A percentile compares a stretch with the other conserved stretches of the same genome.
phyloP scores from a whole-genome alignment of 92 coral and sea anemone genomes.

The Paramuricea clavata region DNA sequence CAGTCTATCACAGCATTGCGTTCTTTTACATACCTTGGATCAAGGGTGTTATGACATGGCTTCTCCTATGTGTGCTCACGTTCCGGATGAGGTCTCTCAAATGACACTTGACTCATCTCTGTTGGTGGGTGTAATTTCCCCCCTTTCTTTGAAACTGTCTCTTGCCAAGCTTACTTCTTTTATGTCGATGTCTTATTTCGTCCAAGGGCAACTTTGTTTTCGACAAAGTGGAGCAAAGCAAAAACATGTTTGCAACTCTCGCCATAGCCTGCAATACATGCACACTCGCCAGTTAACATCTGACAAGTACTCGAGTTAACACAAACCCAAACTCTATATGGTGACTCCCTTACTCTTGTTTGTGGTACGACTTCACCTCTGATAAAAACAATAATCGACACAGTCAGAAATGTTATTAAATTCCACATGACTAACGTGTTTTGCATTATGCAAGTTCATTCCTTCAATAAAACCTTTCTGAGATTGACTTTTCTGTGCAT shows the following conservation, averaged over 20 bases:
- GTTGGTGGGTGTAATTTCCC: slow-evolving; percentile 42
- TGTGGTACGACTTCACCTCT: slow-evolving; percentile 44
- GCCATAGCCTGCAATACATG: slow-evolving; percentile 48
- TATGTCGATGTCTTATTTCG: slow-evolving; percentile 46
- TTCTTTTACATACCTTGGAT: slow-evolving; percentile 43
- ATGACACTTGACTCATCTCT: slow-evolving; percentile 23
- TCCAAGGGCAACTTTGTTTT: slow-evolving; percentile 39
- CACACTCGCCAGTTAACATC: slow-evolving; percentile 49
- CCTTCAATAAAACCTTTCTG: slow-evolving; percentile 40
- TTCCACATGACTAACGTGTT: slow-evolving; percentile 32
- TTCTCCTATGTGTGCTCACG: slow-evolving; percentile 1
- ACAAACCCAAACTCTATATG: slow-evolving; percentile 46
- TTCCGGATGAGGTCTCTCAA: slow-evolving; percentile 35
- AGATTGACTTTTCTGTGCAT: slow-evolving; percentile 22
- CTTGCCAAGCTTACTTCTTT: slow-evolving; percentile 28
- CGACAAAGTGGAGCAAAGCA: slow-evolving; percentile 37
- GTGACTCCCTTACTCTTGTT: slow-evolving; percentile 32
- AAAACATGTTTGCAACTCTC: slow-evolving; percentile 54
- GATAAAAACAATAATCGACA: slow-evolving; percentile 38
- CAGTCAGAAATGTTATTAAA: slow-evolving; percentile 29
- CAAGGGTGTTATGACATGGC: slow-evolving; percentile 26
- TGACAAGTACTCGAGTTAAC: not conserved
- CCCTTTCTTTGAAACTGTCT: slow-evolving; percentile 16
- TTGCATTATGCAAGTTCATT: slow-evolving; percentile 7
- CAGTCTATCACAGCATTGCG: not conserved